A percentile compares a stretch with the other conserved stretches of the same genome.
These are phyloP conservation scores for Babylonia areolata DNA, from an alignment of 1,140 invertebrate genomes.

Conservation along the genomic window DNA sequence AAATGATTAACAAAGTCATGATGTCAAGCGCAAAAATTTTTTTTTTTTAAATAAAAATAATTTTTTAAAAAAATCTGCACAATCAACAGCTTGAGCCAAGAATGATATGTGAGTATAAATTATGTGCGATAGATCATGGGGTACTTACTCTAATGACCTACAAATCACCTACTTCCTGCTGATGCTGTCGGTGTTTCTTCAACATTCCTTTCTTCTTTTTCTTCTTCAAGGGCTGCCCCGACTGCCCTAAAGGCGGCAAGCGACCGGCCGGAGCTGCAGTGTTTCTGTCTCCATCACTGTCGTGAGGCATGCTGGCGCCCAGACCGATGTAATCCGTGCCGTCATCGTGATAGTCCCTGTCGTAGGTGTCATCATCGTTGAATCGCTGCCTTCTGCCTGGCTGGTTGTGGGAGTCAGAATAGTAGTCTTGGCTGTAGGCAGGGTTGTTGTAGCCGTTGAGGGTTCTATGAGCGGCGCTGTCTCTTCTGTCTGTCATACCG, in stretches of 20 bases:
- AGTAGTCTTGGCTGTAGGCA: conserved; percentile 25
- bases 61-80: too few relatives aligned
- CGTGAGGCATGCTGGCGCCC: conserved; percentile 26
- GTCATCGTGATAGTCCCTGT: conserved; percentile 38
- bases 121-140: not conserved
- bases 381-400: conserved; percentile 2
- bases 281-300: not conserved
- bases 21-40: too few relatives aligned
- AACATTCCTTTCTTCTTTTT: conserved; percentile 59
- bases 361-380: conserved; percentile 35
- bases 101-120: too few relatives aligned
- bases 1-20: too few relatives aligned
- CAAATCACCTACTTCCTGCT: conserved; percentile 40
- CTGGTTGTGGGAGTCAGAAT: conserved; percentile 27
- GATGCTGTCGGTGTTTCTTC: conserved; percentile 50
- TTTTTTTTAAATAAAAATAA: too few relatives aligned
- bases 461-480: too few relatives aligned
- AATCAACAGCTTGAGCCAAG: too few relatives aligned
- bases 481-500: not conserved
- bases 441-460: conserved; percentile 4
- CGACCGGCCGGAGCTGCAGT: conserved; percentile 16
- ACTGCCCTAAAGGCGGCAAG: conserved; percentile 47
- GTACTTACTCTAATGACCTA: not conserved
- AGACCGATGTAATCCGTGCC: conserved; percentile 40
- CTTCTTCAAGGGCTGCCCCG: conserved; percentile 31